Evolutionary conservation across 2,888 invertebrate species (phyloP).

Genomic region (Eueremaeus valkanovi): DNA sequence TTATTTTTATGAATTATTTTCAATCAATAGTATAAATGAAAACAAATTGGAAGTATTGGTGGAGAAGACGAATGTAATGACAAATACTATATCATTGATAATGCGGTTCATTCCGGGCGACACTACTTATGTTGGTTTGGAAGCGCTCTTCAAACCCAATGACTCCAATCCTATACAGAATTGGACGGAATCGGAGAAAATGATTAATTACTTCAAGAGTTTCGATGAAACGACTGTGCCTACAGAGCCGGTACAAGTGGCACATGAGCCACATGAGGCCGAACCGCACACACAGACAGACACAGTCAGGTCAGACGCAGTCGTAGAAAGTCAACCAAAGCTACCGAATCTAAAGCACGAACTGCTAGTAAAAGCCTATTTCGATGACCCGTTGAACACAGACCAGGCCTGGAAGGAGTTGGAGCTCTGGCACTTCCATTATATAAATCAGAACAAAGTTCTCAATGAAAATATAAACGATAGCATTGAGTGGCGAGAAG

Average conservation of each 20-base stretch:
- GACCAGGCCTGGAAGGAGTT: constrained; percentile 49
- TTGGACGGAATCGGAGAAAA: neutral
- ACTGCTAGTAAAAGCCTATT: constrained; percentile 51
- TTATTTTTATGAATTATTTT: neutral
- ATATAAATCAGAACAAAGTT: neutral
- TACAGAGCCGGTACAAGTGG: neutral
- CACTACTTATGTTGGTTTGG: neutral
- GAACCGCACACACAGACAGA: neutral
- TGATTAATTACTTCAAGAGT: neutral
- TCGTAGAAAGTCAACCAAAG: too few relatives aligned
- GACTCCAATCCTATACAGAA: neutral
- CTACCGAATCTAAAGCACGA: too few relatives aligned
- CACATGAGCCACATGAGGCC: neutral
- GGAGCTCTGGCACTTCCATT: constrained; percentile 47
- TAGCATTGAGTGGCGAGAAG: neutral
- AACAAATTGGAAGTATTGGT: neutral
- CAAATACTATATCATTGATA: neutral
- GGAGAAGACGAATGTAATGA: neutral
- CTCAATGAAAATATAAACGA: neutral
- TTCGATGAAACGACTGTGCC: neutral
- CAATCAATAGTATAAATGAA: neutral
- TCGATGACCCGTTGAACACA: constrained; percentile 52
- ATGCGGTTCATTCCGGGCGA: neutral
- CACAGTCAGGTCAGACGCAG: too few relatives aligned
- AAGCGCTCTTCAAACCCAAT: neutral